Conservation (phyloP, 2,888 invertebrate genomes). For the Dascillus cervinus region DNA sequence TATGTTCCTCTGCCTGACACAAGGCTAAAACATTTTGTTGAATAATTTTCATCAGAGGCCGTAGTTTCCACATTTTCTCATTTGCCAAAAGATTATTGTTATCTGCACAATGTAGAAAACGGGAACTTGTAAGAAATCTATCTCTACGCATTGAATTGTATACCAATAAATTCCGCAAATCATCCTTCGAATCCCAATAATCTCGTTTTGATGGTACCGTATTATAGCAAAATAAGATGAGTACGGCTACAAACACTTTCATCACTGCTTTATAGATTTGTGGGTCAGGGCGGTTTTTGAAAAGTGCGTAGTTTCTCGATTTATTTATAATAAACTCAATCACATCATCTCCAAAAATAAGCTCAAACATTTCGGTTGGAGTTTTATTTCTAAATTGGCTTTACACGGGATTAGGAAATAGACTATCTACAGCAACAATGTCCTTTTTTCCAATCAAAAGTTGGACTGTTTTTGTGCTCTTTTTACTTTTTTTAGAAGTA, state of each 20-base stretch:
- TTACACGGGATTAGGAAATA: not conserved
- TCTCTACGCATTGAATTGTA: slow-evolving; percentile 1
- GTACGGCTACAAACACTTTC: not conserved
- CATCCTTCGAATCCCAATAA: slow-evolving; percentile 2
- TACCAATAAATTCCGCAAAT: not conserved
- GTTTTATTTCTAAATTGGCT: not conserved
- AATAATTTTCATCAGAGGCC: slow-evolving; percentile 16
- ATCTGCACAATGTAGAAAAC: slow-evolving; percentile 13
- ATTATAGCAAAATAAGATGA: slow-evolving; percentile 1
- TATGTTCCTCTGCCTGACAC: slow-evolving; percentile 16
- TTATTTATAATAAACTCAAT: not conserved
- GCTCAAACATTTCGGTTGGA: slow-evolving; percentile 1
- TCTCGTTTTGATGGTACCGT: slow-evolving; percentile 2
- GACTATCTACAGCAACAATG: not conserved
- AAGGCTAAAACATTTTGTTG: slow-evolving; percentile 9
- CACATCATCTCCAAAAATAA: not conserved
- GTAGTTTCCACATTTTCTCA: slow-evolving; percentile 23
- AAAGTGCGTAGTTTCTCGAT: slow-evolving; percentile 1
- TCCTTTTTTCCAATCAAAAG: slow-evolving; percentile 1
- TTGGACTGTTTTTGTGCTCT: not conserved
- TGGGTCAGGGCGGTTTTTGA: not conserved
- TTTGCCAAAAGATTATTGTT: slow-evolving; percentile 10
- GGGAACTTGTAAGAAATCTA: not conserved
- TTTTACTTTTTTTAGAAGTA: not conserved
- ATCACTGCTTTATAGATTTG: not conserved